phyloP scores from a whole-genome alignment of 1,140 invertebrate genomes.

The Rhopalosiphum maidis region DNA sequence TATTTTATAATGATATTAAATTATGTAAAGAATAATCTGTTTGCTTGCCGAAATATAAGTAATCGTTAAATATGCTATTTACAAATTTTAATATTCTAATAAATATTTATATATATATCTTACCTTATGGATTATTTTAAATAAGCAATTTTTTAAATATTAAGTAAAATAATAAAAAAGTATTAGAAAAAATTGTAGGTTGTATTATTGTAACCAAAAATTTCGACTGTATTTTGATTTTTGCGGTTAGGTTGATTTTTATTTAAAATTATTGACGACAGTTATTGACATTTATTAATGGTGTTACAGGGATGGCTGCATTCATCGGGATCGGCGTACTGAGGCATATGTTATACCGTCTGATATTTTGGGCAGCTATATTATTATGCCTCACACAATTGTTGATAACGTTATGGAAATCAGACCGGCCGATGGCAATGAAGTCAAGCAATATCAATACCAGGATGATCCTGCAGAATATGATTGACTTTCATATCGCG shows the following conservation, averaged over 20 bases:
- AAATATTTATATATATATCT: too few relatives aligned
- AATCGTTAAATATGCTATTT: too few relatives aligned
- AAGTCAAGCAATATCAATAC: not conserved
- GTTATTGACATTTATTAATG: not conserved
- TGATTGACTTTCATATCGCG: not conserved
- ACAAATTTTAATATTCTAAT: too few relatives aligned
- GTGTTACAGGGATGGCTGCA: conserved; percentile 34
- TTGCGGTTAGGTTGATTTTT: not conserved
- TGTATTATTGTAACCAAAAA: not conserved
- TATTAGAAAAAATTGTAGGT: not conserved
- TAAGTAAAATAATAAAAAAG: not conserved
- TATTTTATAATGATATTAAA: too few relatives aligned
- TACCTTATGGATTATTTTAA: too few relatives aligned
- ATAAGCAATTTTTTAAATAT: too few relatives aligned
- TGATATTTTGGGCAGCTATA: conserved; percentile 50
- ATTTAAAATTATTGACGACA: not conserved
- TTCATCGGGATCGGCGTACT: not conserved
- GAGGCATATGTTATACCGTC: conserved; percentile 42
- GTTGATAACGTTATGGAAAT: conserved; percentile 14
- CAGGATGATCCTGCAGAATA: conserved; percentile 33
- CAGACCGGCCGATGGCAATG: not conserved
- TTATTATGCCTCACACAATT: conserved; percentile 27
- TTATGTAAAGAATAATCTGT: too few relatives aligned
- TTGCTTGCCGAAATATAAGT: too few relatives aligned
- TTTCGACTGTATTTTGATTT: not conserved